Evolutionary conservation across 1,140 invertebrate species (phyloP), one percentile per base, ranked within the genome.

Genomic region (Bombus consobrinus): DNA sequence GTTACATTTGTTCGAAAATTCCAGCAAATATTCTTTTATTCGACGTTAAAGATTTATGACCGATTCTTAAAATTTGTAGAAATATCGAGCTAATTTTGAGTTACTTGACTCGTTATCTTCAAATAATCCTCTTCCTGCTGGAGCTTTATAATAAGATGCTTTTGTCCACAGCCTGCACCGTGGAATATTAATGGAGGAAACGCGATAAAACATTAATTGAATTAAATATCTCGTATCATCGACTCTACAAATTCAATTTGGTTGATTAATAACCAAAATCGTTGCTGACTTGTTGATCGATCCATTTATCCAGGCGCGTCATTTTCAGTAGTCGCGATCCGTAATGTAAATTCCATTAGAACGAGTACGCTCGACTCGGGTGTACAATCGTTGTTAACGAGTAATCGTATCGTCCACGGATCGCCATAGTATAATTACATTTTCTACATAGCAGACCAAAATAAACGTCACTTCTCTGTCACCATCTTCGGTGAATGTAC

Each of bases 201-300:
- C 12, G 69, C 25, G 37, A 39, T 39, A 71, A 71, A 37, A 18
- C 66, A 89, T 88, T 85, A 81, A 85, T 88, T 89, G 81, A 88
- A 89, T 85, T 66, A 77, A 78, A 89, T 88, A 84, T 59, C 18
- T 8, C 77, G 43, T 64, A 74, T 74, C 83, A 37, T 53, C 37
- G 59, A 64, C 75, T 76, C 66, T 88, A 72, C 80, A 81, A 88
- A 89, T 89, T 85, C 86, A 85, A 88, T 88, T 76, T 81, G 18
- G n/a, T 73, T 83, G 77, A 86, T 89, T 88, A 89, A 82, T 89
- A 89, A 88, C 88, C 73, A 68, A 80, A 69, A n/a, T 71, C 77
- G 34, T 68, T 25, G 68, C 43, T 86, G 83, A 89, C 87, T 89
- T 88, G 88, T 89, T 89, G 88, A 89, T 89, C 78, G 88, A 89